Conservation (phyloP, 2,888 invertebrate species). For the Chymomyza fuscimana region DNA sequence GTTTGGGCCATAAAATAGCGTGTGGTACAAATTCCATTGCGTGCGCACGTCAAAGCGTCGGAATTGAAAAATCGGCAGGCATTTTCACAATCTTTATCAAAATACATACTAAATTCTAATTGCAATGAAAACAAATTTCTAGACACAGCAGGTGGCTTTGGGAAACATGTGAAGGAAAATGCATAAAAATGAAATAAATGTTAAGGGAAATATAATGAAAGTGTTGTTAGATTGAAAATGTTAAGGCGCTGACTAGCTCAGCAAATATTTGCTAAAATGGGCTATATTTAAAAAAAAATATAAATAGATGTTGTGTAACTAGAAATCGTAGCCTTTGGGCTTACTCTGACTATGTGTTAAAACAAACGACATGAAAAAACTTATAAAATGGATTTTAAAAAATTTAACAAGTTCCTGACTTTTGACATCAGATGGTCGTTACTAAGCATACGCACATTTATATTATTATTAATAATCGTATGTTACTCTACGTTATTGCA, state of each 20-base stretch:
- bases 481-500: no score
- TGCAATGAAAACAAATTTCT: conserved; percentile 65
- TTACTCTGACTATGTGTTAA: no score
- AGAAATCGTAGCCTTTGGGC: no score
- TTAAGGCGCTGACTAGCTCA: not conserved
- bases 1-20: conserved; percentile 66
- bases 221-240: not conserved
- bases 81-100: conserved; percentile 4
- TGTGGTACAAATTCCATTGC: conserved; percentile 50
- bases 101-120: conserved; percentile 47
- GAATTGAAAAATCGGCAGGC: conserved; percentile 14
- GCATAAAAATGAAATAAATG: conserved; percentile 52
- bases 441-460: no score
- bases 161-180: conserved; percentile 32
- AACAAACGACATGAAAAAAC: no score
- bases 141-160: conserved; percentile 41
- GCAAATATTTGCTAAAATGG: not conserved
- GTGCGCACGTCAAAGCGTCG: conserved; percentile 6
- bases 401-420: no score
- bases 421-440: no score
- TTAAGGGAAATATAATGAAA: conserved; percentile 52
- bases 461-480: no score
- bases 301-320: no score
- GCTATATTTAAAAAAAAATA: no score
- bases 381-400: no score